Base-by-base conservation (phyloP, 2,797 vertebrate species). In the Sebastes nivosus region DNA sequence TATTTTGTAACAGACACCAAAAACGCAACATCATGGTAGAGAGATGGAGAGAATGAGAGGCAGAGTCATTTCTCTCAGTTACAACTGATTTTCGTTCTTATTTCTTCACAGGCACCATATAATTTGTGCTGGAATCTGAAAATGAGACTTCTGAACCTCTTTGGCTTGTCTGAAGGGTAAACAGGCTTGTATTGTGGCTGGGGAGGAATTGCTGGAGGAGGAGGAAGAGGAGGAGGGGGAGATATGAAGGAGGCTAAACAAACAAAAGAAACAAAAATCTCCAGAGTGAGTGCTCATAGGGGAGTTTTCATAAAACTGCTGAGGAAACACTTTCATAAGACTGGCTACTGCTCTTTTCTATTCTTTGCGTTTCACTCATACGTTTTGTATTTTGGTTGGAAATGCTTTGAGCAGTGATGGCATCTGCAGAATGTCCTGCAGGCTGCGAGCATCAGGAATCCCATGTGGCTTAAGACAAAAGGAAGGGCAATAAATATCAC, bases 71-170 rank as follows among this genome's bases (percentile, higher is more conserved):
- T 65, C 20, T 74, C 4, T 76, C 9, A 27, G 4, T 24, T 66
- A 14, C 12, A 52, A 16, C 5, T 50, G 20, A 27, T 67, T 71
- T 32, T 20, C 8, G 16, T 20, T 50, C 8, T n/a, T 68, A 54
- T 36, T 16, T 42, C 18, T 70, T 79, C 30, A 29, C 59, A 75
- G n/a, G 66, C 68, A 90, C 80, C 60, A 64, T 88, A 82, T 88
- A 9, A 89, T 92, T 88, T 89, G 67, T 20, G 50, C 67, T 89
- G 84, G 86, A 90, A 90, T 92, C 80, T 91, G 68, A 82, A 88
- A 90, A 88, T 85, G 83, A 75, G 72, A 75, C 74, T 64, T 65
- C 46, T 67, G 88, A 82, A 81, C 67, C 72, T 85, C 68, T 78
- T 61, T 52, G 74, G 85, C 64, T 89, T 67, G 67, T 77, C 61